A percentile compares a stretch with the other conserved stretches of the same genome.
Evolutionary conservation across 2,888 invertebrate genomes (phyloP).

Genomic region (Plemyria rubiginata): DNA sequence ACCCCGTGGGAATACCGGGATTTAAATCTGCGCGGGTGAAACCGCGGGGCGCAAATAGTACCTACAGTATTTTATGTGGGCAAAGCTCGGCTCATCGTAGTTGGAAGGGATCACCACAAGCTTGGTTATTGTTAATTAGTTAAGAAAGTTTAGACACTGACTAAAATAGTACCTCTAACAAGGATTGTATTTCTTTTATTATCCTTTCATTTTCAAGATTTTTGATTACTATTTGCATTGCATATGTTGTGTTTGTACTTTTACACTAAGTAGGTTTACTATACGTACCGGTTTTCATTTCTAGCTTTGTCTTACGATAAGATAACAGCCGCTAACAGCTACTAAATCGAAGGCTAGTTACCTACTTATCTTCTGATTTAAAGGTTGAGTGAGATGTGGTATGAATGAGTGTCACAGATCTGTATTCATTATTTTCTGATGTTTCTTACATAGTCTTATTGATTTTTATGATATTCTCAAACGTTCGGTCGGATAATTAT

Average conservation of each 20-base stretch:
- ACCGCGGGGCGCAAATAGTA: no score
- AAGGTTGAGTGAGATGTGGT: not conserved
- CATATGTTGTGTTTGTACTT: constrained; percentile 15
- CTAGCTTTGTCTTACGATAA: constrained; percentile 22
- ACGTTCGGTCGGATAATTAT: no score
- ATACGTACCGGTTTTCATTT: constrained; percentile 6
- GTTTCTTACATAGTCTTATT: no score
- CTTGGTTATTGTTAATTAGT: constrained; percentile 1
- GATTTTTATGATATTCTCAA: no score
- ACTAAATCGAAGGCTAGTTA: not conserved
- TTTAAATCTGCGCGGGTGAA: no score
- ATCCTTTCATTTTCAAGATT: not conserved
- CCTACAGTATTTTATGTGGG: constrained; percentile 32
- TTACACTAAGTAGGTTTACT: constrained; percentile 23
- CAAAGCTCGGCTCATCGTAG: constrained; percentile 33
- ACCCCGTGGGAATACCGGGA: no score
- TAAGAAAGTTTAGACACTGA: not conserved
- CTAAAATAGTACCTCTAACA: not conserved
- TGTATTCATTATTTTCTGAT: not conserved
- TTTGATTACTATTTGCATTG: not conserved
- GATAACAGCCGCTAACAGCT: constrained; percentile 17
- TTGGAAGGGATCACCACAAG: constrained; percentile 10
- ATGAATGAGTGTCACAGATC: not conserved
- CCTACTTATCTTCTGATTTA: not conserved
- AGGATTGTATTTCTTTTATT: not conserved